These are phyloP conservation scores for Poicephalus meyeri DNA, from an alignment of 2,113 vertebrate species.

Conservation along the genomic window DNA sequence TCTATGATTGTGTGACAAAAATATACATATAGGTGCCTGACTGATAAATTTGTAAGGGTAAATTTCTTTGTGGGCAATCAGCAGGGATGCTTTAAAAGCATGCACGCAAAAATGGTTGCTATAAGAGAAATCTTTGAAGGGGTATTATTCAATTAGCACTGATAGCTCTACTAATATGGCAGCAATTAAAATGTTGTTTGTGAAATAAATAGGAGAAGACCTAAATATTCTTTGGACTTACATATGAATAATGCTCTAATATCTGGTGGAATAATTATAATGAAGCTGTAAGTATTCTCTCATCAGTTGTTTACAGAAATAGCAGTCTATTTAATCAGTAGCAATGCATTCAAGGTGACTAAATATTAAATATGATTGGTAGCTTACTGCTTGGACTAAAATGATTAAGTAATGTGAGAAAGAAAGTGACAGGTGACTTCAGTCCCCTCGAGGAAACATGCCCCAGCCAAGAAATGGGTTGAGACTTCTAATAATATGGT, in stretches of 20 bases:
- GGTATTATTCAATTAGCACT: slow-evolving; percentile 56
- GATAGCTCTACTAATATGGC: slow-evolving; percentile 57
- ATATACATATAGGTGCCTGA: background rate
- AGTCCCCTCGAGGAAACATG: slow-evolving; percentile 73
- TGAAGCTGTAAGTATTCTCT: slow-evolving; percentile 79
- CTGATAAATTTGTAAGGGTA: background rate
- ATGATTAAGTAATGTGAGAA: slow-evolving; percentile 82
- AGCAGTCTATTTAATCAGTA: slow-evolving; percentile 74
- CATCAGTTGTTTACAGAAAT: slow-evolving; percentile 75
- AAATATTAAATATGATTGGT: slow-evolving; percentile 76
- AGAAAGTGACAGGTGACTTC: slow-evolving; percentile 78
- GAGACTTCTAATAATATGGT: slow-evolving; percentile 75
- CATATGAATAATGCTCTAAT: slow-evolving; percentile 67
- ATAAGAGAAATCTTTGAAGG: slow-evolving; percentile 50
- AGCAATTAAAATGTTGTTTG: slow-evolving; percentile 67
- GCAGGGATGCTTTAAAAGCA: background rate
- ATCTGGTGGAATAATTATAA: slow-evolving; percentile 73
- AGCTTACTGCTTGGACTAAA: slow-evolving; percentile 78
- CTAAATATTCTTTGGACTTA: slow-evolving; percentile 70
- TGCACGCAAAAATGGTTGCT: background rate
- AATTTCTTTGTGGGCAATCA: background rate
- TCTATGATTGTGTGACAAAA: background rate
- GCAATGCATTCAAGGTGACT: slow-evolving; percentile 78
- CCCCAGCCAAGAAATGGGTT: slow-evolving; percentile 71
- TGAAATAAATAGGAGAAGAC: slow-evolving; percentile 67